Evolutionary conservation across 2,797 vertebrate genomes (phyloP).

Genomic region (Poliocrania exsul): DNA sequence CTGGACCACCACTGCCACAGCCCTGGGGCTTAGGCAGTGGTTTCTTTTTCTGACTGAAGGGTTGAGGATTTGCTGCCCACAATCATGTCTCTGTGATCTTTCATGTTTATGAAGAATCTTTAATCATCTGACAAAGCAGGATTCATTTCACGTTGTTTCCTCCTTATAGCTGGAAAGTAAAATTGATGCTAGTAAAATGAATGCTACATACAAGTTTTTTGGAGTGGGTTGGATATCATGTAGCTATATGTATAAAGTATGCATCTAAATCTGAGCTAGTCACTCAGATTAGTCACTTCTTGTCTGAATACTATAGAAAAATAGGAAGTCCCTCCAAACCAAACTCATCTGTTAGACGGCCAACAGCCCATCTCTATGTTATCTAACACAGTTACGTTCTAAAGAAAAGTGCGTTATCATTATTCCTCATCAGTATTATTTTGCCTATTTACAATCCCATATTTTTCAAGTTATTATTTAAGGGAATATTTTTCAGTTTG

Average conservation of each 20-base stretch:
- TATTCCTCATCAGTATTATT: not conserved
- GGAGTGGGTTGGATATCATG: not conserved
- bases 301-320: not conserved
- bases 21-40: accelerated
- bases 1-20: not conserved
- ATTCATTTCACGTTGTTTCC: not conserved
- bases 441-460: not conserved
- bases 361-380: not conserved
- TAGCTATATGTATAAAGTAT: not conserved
- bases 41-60: not conserved
- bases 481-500: not conserved
- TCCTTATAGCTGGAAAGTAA: not conserved
- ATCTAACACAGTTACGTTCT: not conserved
- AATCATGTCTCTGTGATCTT: not conserved
- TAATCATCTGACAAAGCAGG: not conserved
- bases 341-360: not conserved
- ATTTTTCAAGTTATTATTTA: not conserved
- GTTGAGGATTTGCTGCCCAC: not conserved
- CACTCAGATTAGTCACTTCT: not conserved
- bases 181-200: not conserved
- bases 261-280: not conserved
- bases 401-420: not conserved
- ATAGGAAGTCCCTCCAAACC: not conserved
- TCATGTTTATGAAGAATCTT: not conserved
- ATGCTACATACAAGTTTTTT: not conserved